Evolutionary conservation across 2,888 invertebrate species (phyloP), one percentile per base, ranked within the genome.

Genomic region (Podabrus alpinus): DNA sequence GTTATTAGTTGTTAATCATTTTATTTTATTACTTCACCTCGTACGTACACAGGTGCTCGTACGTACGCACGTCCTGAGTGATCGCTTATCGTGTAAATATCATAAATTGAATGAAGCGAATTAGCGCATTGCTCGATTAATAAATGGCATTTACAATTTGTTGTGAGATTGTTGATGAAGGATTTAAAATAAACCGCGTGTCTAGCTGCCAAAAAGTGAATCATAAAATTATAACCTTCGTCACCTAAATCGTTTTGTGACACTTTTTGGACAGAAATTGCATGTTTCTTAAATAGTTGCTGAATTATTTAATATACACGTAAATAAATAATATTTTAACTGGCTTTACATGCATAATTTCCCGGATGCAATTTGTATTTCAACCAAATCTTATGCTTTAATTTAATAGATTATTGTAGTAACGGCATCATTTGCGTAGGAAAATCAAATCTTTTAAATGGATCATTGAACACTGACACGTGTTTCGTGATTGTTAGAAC

Each of bases 121-220:
- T 45, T 45, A 45, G 62, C 17, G 19, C 19, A 19, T 62, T 62
- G 15, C 62, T 9, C 62, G 19, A 62, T 62, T 62, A 62, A 17
- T 62, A 19, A 17, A 19, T n/a, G 62, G 62, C 21, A 16, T 64
- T 19, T 64, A 64, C 62, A 64, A 64, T 64, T 64, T 64, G 62
- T 45, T 45, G 45, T 45, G 45, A 45, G 45, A 45, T 45, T 45
- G 45, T 64, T 64, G 62, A 64, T 19, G 62, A 64, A 64, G 21
- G 61, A 69, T 69, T 69, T 21, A 60, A 69, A 69, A 69, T 69
- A 69, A 69, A 59, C 69, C 24, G 24, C 59, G 19, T 60, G 16
- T 59, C n/a, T 15, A 15, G 61, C 10, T 69, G 69, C 69, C 69
- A 69, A 69, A 69, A 69, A n/a, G 59, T 69, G 69, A 69, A 69